Base-by-base conservation (phyloP, 1,140 invertebrate species). In the Dolichoris vasculosae region DNA sequence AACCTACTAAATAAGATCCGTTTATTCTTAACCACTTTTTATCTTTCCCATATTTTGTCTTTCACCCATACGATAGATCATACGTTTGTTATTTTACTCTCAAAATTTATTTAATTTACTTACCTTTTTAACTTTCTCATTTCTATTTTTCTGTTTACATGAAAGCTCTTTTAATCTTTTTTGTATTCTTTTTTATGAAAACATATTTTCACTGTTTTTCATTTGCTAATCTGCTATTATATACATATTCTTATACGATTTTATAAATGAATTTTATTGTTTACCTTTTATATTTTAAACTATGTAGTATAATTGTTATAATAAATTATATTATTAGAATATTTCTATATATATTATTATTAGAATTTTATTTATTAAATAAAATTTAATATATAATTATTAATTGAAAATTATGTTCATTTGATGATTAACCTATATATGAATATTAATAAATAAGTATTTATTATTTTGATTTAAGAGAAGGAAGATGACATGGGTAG, bases 1-100 rank as follows among this genome's bases (percentile, higher is more conserved):
- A 91, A 92, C 92, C 92, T 92, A 93, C 92, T 93, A 88, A 89
- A 80, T 75, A 90, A 90, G 90, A 91, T 88, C 92, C 92, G 92
- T 93, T 93, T 89, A 88, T 86, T 86, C 86, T 88, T 86, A 82
- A 87, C 87, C 85, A 75, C 88, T 88, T 84, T 87, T 88, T 87
- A 86, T 55, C 86, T 80, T 63, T 73, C 71, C 71, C 63, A 87
- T 82, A 88, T 87, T 84, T 15, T 77, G 88, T 82, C 84, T 63
- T 73, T 51, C 40, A 4, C 30, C 76, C 30, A 51, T 23, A 51
- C 15, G 30, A 23, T n/a, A 64, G 32, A 26, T 73, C 51, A 43
- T n/a, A 30, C 35, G 15, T 30, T 78, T 38, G n/a, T 35, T 86
- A 64, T 78, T 73, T 55, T 80, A 80, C n/a, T 85, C 26, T 63